phyloP scores from a whole-genome alignment of 2,888 invertebrate species.

The Orthonychiurus folsomi region DNA sequence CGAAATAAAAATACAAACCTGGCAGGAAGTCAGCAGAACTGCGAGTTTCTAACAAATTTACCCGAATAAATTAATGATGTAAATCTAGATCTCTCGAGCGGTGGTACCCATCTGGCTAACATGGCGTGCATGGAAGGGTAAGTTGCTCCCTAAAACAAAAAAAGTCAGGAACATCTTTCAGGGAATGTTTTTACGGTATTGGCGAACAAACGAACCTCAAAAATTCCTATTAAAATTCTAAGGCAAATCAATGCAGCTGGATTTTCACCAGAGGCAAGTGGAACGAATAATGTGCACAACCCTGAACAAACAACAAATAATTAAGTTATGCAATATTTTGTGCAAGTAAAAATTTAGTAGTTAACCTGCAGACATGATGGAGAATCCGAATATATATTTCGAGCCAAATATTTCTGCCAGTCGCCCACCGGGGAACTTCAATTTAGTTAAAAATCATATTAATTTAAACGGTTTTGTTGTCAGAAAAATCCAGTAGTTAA shows the following conservation, averaged over 20 bases:
- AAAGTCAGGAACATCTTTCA: too few species aligned
- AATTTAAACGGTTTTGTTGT: too few species aligned
- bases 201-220: conserved; percentile 13
- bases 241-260: conserved; percentile 19
- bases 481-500: too few species aligned
- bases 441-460: not conserved
- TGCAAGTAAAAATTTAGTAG: too few species aligned
- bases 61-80: conserved; percentile 23
- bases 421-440: conserved; percentile 27
- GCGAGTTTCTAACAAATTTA: not conserved
- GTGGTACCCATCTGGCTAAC: conserved; percentile 22
- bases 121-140: conserved; percentile 26
- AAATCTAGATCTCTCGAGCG: conserved; percentile 19
- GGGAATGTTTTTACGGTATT: not conserved
- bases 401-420: conserved; percentile 20
- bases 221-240: conserved; percentile 18
- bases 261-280: conserved; percentile 16
- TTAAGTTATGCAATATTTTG: too few species aligned
- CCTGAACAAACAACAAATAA: conserved; percentile 20
- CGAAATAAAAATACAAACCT: not conserved
- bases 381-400: conserved; percentile 22
- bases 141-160: conserved; percentile 20
- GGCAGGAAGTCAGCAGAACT: not conserved
- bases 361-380: too few species aligned
- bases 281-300: conserved; percentile 20